Conservation (phyloP, 2,797 vertebrate species). For the Chrosomus eos region DNA sequence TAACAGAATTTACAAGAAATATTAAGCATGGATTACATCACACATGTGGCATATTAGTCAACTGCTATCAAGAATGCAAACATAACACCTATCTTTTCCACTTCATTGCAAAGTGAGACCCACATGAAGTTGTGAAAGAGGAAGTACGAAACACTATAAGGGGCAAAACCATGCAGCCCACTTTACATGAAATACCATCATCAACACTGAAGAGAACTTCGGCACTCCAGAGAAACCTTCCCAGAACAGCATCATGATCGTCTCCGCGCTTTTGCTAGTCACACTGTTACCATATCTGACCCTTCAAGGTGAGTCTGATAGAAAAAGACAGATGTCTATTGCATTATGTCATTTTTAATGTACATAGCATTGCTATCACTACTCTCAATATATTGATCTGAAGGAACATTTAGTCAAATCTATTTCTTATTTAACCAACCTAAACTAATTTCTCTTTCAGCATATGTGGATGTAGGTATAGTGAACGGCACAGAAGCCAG, state of each 20-base stretch:
- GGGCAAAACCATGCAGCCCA: background rate
- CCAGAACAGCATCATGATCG: slow-evolving; percentile 23
- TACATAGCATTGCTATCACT: background rate
- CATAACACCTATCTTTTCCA: background rate
- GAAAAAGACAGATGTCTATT: background rate
- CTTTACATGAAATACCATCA: background rate
- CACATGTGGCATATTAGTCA: too few relatives aligned
- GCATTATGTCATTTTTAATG: background rate
- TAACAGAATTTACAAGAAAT: background rate
- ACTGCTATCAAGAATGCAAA: background rate
- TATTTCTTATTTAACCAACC: too few relatives aligned
- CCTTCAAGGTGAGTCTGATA: slow-evolving; percentile 37
- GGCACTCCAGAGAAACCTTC: background rate
- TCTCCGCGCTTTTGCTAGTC: slow-evolving; percentile 30
- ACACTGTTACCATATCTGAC: slow-evolving; percentile 20
- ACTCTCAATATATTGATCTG: background rate
- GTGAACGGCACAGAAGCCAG: slow-evolving; percentile 54
- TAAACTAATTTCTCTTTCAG: slow-evolving; percentile 22
- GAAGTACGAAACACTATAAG: background rate
- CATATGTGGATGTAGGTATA: slow-evolving; percentile 54
- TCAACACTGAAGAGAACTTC: background rate
- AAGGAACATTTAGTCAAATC: background rate
- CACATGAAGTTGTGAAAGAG: background rate
- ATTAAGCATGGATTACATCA: background rate
- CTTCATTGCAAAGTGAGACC: background rate